Evolutionary conservation across 1,140 invertebrate species (phyloP).

Genomic region (Ceratoteleas bidentatus): DNA sequence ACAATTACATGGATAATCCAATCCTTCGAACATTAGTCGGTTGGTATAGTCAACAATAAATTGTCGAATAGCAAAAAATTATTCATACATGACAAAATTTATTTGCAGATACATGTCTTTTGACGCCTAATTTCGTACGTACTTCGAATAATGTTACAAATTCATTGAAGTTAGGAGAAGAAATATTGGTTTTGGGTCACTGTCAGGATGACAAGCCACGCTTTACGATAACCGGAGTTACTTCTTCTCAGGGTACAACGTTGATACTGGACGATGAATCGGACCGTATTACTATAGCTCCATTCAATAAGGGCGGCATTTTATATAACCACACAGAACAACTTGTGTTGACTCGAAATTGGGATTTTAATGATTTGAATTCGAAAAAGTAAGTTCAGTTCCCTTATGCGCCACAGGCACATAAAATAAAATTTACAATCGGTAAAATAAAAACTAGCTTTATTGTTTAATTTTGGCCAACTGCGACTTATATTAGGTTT

Average conservation of each 20-base stretch:
- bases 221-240: constrained; percentile 71
- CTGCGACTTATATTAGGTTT: no score
- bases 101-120: constrained; percentile 73
- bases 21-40: constrained; percentile 72
- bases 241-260: constrained; percentile 65
- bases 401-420: no score
- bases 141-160: constrained; percentile 73
- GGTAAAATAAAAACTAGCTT: no score
- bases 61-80: background rate
- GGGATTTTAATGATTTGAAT: constrained; percentile 71
- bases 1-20: constrained; percentile 74
- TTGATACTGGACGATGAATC: constrained; percentile 75
- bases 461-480: no score
- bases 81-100: background rate
- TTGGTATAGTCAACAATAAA: constrained; percentile 53
- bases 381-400: constrained; percentile 73
- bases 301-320: constrained; percentile 66
- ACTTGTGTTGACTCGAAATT: constrained; percentile 69
- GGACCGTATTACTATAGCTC: constrained; percentile 72
- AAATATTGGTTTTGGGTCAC: constrained; percentile 75
- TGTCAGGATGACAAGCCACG: constrained; percentile 76
- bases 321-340: constrained; percentile 73
- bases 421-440: no score
- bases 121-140: constrained; percentile 69
- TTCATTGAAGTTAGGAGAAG: constrained; percentile 58